phyloP scores from a whole-genome alignment of 1,140 invertebrate genomes.

The Caerostris darwini region DNA sequence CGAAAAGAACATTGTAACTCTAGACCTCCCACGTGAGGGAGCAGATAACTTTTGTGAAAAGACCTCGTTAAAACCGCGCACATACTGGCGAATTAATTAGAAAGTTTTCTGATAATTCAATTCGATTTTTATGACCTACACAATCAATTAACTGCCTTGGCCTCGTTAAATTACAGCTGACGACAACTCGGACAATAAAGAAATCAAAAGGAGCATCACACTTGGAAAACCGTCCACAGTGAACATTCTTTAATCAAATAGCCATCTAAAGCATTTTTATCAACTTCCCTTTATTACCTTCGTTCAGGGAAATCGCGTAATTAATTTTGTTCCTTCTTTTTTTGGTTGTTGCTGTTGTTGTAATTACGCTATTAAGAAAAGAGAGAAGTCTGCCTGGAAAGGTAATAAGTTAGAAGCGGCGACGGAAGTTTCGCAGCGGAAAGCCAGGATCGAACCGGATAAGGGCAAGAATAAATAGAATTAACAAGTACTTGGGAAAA shows the following conservation, averaged over 20 bases:
- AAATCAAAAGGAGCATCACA: conserved; percentile 14
- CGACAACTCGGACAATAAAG: conserved; percentile 20
- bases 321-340: conserved; percentile 16
- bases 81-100: conserved; percentile 5
- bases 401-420: not conserved
- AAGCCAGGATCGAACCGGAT: not conserved
- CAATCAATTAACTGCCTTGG: conserved; percentile 24
- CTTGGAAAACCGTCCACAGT: not conserved
- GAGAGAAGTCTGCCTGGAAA: not conserved
- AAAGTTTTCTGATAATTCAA: conserved; percentile 39
- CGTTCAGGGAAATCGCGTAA: conserved; percentile 22
- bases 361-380: not conserved
- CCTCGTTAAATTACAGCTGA: conserved; percentile 31
- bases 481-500: not conserved
- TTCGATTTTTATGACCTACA: conserved; percentile 51
- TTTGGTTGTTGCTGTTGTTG: not conserved
- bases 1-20: not conserved
- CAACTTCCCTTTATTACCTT: conserved; percentile 19
- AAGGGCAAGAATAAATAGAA: not conserved
- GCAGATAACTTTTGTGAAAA: conserved; percentile 4
- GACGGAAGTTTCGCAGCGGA: not conserved
- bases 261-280: conserved; percentile 37
- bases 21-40: not conserved
- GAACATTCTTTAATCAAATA: conserved; percentile 36
- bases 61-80: not conserved